A percentile compares a stretch with the other conserved stretches of the same genome.
These are phyloP conservation scores for Ochlodes sylvanus DNA, from an alignment of 2,888 invertebrate genomes.

Conservation along the genomic window DNA sequence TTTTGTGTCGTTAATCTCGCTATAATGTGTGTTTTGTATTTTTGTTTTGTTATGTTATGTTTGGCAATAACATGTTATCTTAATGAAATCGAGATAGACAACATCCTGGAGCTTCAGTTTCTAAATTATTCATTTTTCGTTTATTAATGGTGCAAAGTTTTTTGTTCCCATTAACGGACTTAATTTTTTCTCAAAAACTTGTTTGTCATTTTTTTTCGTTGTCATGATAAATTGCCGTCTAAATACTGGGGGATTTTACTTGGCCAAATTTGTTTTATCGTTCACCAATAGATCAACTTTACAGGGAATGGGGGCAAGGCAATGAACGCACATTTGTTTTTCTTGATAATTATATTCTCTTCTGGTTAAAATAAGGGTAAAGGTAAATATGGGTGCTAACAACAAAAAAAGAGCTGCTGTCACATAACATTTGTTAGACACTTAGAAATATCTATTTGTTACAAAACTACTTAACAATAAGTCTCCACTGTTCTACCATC, in stretches of 20 bases:
- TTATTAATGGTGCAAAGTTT: neutral
- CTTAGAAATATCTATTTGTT: too few relatives aligned
- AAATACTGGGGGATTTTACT: neutral
- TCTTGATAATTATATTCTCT: too few relatives aligned
- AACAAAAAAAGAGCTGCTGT: too few relatives aligned
- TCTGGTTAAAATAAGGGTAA: too few relatives aligned
- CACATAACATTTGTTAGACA: too few relatives aligned
- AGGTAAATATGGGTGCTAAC: too few relatives aligned
- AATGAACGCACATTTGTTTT: too few relatives aligned
- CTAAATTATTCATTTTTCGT: neutral
- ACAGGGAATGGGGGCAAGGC: too few relatives aligned
- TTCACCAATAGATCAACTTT: neutral
- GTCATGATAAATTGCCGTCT: neutral
- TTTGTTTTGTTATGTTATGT: neutral
- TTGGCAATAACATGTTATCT: neutral
- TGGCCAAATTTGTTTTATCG: neutral
- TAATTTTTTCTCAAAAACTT: neutral
- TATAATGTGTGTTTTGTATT: constrained; percentile 3
- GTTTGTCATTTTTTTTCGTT: neutral
- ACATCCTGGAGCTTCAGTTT: neutral
- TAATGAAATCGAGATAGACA: neutral
- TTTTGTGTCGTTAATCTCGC: constrained; percentile 15
- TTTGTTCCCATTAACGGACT: neutral
- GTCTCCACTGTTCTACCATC: too few relatives aligned
- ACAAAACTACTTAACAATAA: too few relatives aligned